phyloP scores from a whole-genome alignment of 2,797 vertebrate species.

The Phoxinus dragarum region DNA sequence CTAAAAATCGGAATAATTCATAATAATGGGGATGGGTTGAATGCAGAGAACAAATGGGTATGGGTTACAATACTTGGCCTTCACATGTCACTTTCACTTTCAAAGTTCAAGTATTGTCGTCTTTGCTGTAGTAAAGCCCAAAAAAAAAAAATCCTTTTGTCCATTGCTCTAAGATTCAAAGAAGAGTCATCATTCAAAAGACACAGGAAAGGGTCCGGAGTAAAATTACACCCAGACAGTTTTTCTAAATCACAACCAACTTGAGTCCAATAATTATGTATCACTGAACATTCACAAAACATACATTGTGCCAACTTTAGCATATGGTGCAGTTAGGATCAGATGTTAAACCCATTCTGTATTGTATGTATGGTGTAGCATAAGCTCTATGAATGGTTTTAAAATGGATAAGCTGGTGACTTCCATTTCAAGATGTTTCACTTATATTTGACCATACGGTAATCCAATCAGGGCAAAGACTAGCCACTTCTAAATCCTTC shows the following conservation, averaged over 20 bases:
- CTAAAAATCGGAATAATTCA: too few relatives aligned
- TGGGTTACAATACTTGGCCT: too few relatives aligned
- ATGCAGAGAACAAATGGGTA: too few relatives aligned
- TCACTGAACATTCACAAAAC: neutral
- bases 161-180: neutral
- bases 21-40: too few relatives aligned
- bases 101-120: neutral
- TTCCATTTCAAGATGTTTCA: neutral
- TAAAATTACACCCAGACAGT: neutral
- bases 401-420: neutral
- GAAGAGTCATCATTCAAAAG: neutral
- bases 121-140: neutral
- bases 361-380: neutral
- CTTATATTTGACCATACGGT: neutral
- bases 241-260: neutral
- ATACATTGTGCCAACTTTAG: neutral
- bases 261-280: neutral
- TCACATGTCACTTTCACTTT: too few relatives aligned
- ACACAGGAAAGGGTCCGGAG: neutral
- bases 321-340: neutral
- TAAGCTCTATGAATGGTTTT: neutral
- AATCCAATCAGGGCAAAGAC: neutral
- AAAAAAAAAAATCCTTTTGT: neutral
- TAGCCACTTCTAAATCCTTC: neutral
- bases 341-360: neutral